Evolutionary conservation across 2,113 vertebrate genomes (phyloP), one percentile per base, ranked within the genome.

Genomic region (Urocolius indicus): DNA sequence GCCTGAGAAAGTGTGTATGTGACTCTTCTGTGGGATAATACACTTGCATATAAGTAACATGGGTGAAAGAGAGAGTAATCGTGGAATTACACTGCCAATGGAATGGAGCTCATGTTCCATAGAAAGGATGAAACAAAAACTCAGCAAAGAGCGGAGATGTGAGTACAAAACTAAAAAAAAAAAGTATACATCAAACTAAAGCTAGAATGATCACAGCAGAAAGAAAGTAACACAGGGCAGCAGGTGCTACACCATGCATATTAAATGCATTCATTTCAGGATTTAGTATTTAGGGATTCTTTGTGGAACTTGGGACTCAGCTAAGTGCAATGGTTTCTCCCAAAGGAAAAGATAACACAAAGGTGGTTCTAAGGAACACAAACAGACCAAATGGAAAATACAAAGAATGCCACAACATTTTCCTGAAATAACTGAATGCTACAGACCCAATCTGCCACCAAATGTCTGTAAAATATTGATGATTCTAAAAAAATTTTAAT

Each of bases 301-400:
- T 90, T 58, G 67, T 41, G 24, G 32, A 51, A 79, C 45, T 14
- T 30, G 17, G 49, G 49, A 57, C 34, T 81, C 34, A 32, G 27
- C 29, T 34, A 29, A 5, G 24, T 27, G 21, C 36, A 46, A 71
- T 0, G 0, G 32, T 5, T 72, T 68, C 36, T 65, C 26, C 52
- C 7, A 68, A 48, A 62, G 4, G 1, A 43, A 54, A 54, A 58
- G 58, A 62, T 7, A 67, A 49, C 36, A 5, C 7, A 78, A 51
- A 78, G 18, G 18, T 21, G 16, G 18, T 51, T 72, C 26, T 52
- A 30, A 51, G 57, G 36, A 81, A 83, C 3, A 38, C 45, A 45
- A 54, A 15, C 24, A 71, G 24, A 20, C 6, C 29, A 48, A 48
- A 76, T 6, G 2, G 22, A 76, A 87, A 71, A 61, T 16, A 3